phyloP scores from a whole-genome alignment of 2,888 invertebrate genomes.

The Bruchidius siliquastri region DNA sequence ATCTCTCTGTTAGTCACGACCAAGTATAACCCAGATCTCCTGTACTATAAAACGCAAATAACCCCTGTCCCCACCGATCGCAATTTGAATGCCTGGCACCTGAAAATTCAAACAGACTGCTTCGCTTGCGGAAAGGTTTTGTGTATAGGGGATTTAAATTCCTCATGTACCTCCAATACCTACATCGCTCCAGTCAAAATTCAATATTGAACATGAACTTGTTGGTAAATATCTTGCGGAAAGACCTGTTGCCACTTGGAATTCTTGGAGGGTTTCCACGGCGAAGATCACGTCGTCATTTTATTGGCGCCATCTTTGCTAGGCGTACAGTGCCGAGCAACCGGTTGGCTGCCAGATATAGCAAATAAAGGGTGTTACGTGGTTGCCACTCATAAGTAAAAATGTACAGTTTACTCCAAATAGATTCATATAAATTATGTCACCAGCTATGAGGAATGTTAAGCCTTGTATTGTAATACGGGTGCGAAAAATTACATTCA shows the following conservation, averaged over 20 bases:
- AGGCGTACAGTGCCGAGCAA: conserved; percentile 31
- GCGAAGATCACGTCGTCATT: conserved; percentile 42
- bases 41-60: neutral
- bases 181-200: conserved; percentile 34
- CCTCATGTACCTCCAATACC: conserved; percentile 15
- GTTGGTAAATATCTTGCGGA: conserved; percentile 32
- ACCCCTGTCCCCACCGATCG: neutral
- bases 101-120: neutral
- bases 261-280: conserved; percentile 40
- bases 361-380: neutral
- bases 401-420: neutral
- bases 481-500: too few species aligned
- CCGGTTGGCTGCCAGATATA: conserved; percentile 30
- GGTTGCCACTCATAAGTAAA: neutral
- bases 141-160: conserved; percentile 20
- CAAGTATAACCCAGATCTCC: neutral
- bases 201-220: conserved; percentile 37
- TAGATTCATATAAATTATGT: too few species aligned
- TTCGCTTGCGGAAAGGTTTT: neutral
- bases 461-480: too few species aligned
- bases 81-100: neutral
- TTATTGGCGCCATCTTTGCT: conserved; percentile 45
- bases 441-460: too few species aligned
- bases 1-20: neutral
- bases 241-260: conserved; percentile 44